Evolutionary conservation across 2,888 invertebrate genomes (phyloP).

Genomic region (Pristionchus exspectatus): DNA sequence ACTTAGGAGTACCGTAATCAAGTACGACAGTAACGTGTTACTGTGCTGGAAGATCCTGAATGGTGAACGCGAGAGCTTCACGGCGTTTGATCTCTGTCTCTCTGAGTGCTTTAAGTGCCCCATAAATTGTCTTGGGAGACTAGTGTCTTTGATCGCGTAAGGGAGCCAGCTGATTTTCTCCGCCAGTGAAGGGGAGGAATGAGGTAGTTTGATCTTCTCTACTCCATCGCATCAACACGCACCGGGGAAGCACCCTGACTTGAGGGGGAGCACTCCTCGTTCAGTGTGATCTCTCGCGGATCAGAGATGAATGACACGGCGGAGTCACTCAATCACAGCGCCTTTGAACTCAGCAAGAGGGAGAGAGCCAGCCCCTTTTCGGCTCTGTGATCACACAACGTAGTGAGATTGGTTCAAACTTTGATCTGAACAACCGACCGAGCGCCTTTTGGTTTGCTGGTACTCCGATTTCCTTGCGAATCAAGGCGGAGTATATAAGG

Average conservation of each 20-base stretch:
- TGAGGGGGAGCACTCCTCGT: not conserved
- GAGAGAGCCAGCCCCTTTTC: not conserved
- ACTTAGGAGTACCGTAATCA: not conserved
- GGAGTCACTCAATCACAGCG: not conserved
- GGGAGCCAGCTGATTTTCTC: constrained; percentile 28
- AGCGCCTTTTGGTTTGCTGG: constrained; percentile 6
- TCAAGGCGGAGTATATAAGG: constrained; percentile 37
- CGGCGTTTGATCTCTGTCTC: constrained; percentile 5
- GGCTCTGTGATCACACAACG: not conserved
- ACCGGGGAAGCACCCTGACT: constrained; percentile 8
- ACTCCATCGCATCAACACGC: constrained; percentile 22
- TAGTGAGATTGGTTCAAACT: constrained; percentile 7
- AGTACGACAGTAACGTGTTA: not conserved
- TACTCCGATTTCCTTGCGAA: not conserved
- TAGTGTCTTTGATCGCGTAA: constrained; percentile 15
- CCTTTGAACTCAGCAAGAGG: constrained; percentile 18
- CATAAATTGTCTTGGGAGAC: constrained; percentile 4
- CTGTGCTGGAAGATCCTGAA: not conserved
- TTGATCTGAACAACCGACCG: not conserved
- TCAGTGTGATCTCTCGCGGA: not conserved
- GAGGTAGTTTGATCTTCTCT: constrained; percentile 21
- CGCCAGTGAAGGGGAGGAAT: not conserved
- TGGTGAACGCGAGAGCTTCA: not conserved
- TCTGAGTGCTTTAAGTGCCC: not conserved
- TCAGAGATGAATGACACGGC: not conserved